Evolutionary conservation across 2,797 vertebrate genomes (phyloP).

Genomic region (Lagocephalus sceleratus): DNA sequence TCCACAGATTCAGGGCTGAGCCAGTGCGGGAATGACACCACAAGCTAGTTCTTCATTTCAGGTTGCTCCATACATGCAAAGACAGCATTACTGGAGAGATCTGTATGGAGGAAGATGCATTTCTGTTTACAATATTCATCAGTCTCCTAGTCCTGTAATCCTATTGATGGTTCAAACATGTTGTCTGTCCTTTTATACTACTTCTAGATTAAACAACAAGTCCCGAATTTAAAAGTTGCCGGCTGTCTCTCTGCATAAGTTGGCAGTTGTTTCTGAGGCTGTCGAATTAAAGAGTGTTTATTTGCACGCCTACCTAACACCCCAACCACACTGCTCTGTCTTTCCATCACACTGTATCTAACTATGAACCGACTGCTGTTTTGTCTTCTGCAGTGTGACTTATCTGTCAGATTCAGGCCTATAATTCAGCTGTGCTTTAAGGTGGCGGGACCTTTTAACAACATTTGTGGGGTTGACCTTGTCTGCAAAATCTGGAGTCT

Average conservation of each 20-base stretch:
- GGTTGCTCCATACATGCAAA: too few species aligned
- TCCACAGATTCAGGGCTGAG: conserved; percentile 23
- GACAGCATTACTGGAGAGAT: background rate
- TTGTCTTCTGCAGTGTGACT: conserved; percentile 14
- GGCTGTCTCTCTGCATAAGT: conserved; percentile 9
- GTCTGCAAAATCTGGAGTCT: conserved; percentile 12
- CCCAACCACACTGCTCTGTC: conserved; percentile 6
- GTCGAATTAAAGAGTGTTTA: conserved; percentile 26
- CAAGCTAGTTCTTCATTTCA: too few species aligned
- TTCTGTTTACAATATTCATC: too few species aligned
- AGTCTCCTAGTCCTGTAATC: too few species aligned
- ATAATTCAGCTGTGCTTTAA: too few species aligned
- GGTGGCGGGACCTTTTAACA: conserved; percentile 15
- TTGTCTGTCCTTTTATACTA: too few species aligned
- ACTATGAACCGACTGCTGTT: conserved; percentile 12
- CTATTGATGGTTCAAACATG: too few species aligned
- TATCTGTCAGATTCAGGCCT: conserved; percentile 1
- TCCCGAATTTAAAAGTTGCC: conserved; percentile 3
- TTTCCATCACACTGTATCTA: conserved; percentile 12
- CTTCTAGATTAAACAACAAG: too few species aligned
- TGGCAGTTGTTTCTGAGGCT: conserved; percentile 15
- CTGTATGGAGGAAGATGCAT: too few species aligned
- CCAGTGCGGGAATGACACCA: background rate
- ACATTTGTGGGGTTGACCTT: conserved; percentile 12
- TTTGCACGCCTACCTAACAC: conserved; percentile 18